Evolutionary conservation across 1,140 invertebrate species (phyloP), one percentile per base, ranked within the genome.

Genomic region (Chironomus striatipennis): DNA sequence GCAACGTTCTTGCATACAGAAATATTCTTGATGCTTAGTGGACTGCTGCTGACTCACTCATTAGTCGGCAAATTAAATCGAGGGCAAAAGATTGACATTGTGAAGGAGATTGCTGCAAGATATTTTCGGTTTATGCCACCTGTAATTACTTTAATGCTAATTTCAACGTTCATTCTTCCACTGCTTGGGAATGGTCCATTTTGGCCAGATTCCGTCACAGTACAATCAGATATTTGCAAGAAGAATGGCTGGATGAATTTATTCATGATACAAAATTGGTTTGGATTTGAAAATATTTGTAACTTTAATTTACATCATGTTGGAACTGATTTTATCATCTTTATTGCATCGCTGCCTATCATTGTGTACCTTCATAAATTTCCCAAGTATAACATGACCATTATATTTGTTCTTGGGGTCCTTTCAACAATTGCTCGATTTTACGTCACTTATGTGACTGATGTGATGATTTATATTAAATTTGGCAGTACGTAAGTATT

Each of bases 1-100:
- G 87, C 87, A 0, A 88, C 88, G 0, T 89, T 87, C 76, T 80
- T 90, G 0, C 89, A 89, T 75, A 90, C 89, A 0, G 89, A 90
- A 81, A 86, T 87, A 5, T 90, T 90, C 77, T 85, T 90, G 75
- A 87, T 90, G 80, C 83, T 90, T 74, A 89, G 88, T 74, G 89
- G 88, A 15, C 83, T 90, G 72, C 78, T 90, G 24, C 88, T 88
- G 0, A 81, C 86, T 0, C 87, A 89, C 76, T 85, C 86, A 0
- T 85, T 89, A 18, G 79, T 89, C 34, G 86, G 87, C 12, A 83
- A 85, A 75, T 79, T 89, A 2, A 18, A 70, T 20, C 5, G 6
- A 70, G 65, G 65, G 0, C 65, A 70, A 70, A 82, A 80, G 76
- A 78, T 87, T 43, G 79, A 85, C 72, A 79, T 87, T 4, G 77